Percentiles rank a stretch among this genome's conserved stretches.
phyloP scores from a whole-genome alignment of 1,140 invertebrate genomes.

The Pachyrhynchus sulphureomaculatus region DNA sequence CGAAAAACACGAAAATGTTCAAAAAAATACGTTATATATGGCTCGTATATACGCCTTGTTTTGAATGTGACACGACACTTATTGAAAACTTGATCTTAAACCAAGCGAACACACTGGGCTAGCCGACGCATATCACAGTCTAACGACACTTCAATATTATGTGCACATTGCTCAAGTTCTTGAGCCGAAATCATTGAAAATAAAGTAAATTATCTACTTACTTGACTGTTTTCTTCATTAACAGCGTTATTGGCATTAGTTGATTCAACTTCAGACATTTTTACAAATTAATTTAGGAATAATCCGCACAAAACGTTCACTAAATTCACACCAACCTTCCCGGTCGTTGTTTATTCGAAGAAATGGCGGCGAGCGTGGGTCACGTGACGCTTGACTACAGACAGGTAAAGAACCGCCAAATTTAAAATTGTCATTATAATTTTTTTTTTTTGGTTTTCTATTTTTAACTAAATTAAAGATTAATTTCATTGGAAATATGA shows the following conservation, averaged over 20 bases:
- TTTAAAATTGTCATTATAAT: constrained; percentile 35
- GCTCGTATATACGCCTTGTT: constrained; percentile 7
- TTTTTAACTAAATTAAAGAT: no score
- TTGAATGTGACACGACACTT: constrained; percentile 36
- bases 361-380: constrained; percentile 54
- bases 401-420: constrained; percentile 30
- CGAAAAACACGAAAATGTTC: constrained; percentile 7
- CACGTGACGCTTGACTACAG: constrained; percentile 45
- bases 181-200: constrained; percentile 31
- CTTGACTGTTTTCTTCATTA: constrained; percentile 48
- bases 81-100: constrained; percentile 11
- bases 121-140: constrained; percentile 41
- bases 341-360: constrained; percentile 53
- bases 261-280: constrained; percentile 51
- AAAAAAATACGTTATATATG: constrained; percentile 13
- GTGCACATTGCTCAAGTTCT: constrained; percentile 47
- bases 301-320: constrained; percentile 30
- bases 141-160: constrained; percentile 43
- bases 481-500: no score
- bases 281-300: constrained; percentile 38
- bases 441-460: no score
- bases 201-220: constrained; percentile 36
- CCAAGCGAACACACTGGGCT: constrained; percentile 20
- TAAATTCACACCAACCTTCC: constrained; percentile 42
- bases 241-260: constrained; percentile 47